phyloP scores from a whole-genome alignment of 2,888 invertebrate species.

The Synergus japonicus region DNA sequence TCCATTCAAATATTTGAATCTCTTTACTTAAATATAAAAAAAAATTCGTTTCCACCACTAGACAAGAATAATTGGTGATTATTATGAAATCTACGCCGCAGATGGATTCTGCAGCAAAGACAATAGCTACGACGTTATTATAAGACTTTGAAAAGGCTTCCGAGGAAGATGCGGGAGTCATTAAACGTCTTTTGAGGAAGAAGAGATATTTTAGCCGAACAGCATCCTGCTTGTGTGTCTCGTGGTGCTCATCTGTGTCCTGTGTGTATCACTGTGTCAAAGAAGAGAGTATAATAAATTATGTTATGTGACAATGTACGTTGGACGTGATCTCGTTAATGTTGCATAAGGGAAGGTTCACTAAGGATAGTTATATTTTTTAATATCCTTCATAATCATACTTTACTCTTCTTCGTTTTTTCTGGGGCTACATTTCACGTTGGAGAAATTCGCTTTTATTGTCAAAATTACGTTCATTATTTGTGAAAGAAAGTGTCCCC shows the following conservation, averaged over 20 bases:
- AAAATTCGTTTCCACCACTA: background rate
- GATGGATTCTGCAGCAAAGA: background rate
- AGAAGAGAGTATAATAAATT: constrained; percentile 16
- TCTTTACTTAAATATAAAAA: no score
- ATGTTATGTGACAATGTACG: background rate
- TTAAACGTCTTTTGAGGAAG: constrained; percentile 34
- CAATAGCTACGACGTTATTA: background rate
- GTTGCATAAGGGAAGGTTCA: background rate
- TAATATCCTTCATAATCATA: background rate
- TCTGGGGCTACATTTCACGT: background rate
- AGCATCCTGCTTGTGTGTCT: constrained; percentile 9
- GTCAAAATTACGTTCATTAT: background rate
- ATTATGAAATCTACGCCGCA: background rate
- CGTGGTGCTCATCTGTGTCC: constrained; percentile 2
- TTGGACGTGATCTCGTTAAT: constrained; percentile 2
- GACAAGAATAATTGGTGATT: background rate
- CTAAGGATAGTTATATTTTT: background rate
- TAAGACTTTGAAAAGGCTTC: constrained; percentile 15
- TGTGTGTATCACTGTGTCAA: constrained; percentile 10
- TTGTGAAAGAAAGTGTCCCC: background rate
- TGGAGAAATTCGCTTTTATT: background rate
- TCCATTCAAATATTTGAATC: no score
- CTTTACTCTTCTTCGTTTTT: background rate
- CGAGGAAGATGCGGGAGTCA: constrained; percentile 9
- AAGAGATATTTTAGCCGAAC: background rate